Conservation (phyloP, 2,797 vertebrate species). For the Arrhamphus sclerolepis region DNA sequence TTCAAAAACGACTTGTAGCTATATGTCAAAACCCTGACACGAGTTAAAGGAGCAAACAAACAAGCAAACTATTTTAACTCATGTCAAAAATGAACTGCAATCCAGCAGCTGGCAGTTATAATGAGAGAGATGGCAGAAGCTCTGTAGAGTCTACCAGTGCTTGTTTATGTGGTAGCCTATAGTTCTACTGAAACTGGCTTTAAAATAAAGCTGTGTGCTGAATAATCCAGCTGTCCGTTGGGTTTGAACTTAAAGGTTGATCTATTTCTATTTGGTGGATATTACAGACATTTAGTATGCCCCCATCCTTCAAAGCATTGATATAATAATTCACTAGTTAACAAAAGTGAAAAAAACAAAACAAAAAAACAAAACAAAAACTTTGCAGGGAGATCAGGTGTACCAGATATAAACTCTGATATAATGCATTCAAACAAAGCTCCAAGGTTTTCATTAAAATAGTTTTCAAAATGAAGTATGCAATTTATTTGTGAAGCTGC, state of each 20-base stretch:
- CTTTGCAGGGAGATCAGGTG: conserved; percentile 26
- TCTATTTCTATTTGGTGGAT: conserved; percentile 16
- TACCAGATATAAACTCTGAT: conserved; percentile 18
- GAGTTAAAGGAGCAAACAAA: too few species aligned
- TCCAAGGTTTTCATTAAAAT: conserved; percentile 37
- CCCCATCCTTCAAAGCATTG: not conserved
- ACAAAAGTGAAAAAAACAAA: too few species aligned
- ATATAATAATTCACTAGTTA: too few species aligned
- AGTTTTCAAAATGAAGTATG: conserved; percentile 20
- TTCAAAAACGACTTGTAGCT: too few species aligned
- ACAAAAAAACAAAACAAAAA: not conserved
- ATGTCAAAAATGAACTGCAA: conserved; percentile 12
- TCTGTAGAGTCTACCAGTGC: conserved; percentile 46
- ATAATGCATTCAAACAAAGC: conserved; percentile 40
- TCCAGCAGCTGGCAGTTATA: conserved; percentile 13
- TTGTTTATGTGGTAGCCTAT: conserved; percentile 37
- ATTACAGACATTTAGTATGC: not conserved
- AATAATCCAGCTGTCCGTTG: conserved; percentile 26
- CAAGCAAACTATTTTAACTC: too few species aligned
- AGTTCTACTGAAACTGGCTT: too few species aligned
- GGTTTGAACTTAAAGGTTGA: conserved; percentile 24
- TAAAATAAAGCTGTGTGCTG: not conserved
- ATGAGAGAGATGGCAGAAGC: conserved; percentile 24
- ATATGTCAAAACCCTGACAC: too few species aligned
- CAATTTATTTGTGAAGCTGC: conserved; percentile 34